phyloP scores from a whole-genome alignment of 2,888 invertebrate species.

The Hypercompe scribonia region DNA sequence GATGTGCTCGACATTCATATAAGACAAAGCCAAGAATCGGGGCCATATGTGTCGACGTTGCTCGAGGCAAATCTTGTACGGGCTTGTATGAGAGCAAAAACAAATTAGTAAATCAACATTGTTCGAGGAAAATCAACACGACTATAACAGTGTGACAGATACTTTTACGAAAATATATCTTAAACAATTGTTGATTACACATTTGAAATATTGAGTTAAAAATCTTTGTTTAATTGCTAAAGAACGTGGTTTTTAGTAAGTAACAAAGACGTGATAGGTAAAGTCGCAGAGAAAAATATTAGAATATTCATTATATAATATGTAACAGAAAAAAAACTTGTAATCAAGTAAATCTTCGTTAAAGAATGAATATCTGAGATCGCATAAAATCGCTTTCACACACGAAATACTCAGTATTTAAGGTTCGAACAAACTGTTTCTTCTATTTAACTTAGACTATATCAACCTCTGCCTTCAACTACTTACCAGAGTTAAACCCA shows the following conservation, averaged over 20 bases:
- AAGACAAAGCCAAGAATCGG: slow-evolving; percentile 39
- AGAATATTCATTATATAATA: neutral
- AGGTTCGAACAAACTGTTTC: neutral
- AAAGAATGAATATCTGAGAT: no score
- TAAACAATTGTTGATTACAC: neutral
- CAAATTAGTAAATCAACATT: slow-evolving; percentile 28
- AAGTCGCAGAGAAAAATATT: neutral
- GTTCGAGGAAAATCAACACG: neutral
- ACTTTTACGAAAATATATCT: neutral
- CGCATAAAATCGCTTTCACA: neutral
- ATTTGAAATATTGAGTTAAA: no score
- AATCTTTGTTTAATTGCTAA: no score
- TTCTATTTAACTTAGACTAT: neutral
- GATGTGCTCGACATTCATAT: slow-evolving; percentile 28
- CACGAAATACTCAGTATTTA: neutral
- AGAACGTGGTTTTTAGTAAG: no score
- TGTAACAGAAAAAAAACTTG: no score
- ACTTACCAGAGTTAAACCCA: slow-evolving; percentile 20
- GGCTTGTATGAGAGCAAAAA: slow-evolving; percentile 6
- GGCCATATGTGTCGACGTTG: slow-evolving; percentile 34
- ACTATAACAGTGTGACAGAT: neutral
- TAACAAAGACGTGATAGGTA: neutral
- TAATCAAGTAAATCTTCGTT: no score
- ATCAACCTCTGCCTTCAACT: neutral
- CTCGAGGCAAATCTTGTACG: slow-evolving; percentile 27